Evolutionary conservation across 2,888 invertebrate genomes (phyloP).

Genomic region (Patella depressa): DNA sequence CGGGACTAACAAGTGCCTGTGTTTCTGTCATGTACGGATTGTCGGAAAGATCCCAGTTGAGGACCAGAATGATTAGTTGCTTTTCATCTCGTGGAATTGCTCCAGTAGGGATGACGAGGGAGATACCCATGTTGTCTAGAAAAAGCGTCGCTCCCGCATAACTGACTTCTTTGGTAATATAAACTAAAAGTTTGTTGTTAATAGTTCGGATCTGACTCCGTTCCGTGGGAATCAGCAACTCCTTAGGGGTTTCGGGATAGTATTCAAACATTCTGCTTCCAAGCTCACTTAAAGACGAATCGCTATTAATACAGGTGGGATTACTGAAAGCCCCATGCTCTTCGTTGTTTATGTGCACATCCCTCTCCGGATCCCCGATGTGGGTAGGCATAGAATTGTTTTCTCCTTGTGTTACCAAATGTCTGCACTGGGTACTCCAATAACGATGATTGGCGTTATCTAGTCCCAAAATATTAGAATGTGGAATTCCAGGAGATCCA

Average conservation of each 20-base stretch:
- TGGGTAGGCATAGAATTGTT: too few species aligned
- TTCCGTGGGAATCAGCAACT: slow-evolving; percentile 28
- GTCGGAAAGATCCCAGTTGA: slow-evolving; percentile 54
- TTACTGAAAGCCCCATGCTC: too few species aligned
- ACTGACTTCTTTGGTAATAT: slow-evolving; percentile 40
- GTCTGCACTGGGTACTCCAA: too few species aligned
- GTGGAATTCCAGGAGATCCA: too few species aligned
- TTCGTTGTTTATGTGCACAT: too few species aligned
- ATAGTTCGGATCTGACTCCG: slow-evolving; percentile 41
- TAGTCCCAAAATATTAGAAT: too few species aligned
- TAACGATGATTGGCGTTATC: too few species aligned
- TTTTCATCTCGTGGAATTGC: slow-evolving; percentile 37
- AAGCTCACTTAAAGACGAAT: too few species aligned
- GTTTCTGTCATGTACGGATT: slow-evolving; percentile 42
- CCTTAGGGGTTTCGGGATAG: not conserved
- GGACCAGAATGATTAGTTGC: slow-evolving; percentile 42
- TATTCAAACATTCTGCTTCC: not conserved
- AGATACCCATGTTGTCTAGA: slow-evolving; percentile 54
- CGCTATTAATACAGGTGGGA: too few species aligned
- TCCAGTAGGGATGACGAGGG: slow-evolving; percentile 44
- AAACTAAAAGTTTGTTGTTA: slow-evolving; percentile 43
- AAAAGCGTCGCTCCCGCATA: slow-evolving; percentile 40
- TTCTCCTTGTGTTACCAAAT: too few species aligned
- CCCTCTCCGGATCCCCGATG: too few species aligned
- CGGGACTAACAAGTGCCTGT: slow-evolving; percentile 51